Conservation (phyloP, 2,113 vertebrate genomes). For the Chunga burmeisteri region DNA sequence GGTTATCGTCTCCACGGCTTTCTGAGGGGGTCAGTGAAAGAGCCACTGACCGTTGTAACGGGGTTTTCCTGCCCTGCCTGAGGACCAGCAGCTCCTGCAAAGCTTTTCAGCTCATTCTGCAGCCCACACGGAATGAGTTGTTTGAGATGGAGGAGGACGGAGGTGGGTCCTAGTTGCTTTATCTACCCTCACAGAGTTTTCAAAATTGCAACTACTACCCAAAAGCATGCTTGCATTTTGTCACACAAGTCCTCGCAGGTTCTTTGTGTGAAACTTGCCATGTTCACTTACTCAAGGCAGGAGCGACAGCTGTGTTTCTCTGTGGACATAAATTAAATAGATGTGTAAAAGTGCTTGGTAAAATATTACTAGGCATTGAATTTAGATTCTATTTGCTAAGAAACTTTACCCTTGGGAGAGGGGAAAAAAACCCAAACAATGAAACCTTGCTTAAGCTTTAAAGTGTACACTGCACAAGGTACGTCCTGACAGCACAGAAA, state of each 20-base stretch:
- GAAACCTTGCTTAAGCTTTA: neutral
- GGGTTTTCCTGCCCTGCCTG: neutral
- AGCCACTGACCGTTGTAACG: neutral
- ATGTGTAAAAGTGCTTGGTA: neutral
- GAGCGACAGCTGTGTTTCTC: neutral
- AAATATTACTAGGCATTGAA: neutral
- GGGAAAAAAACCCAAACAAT: neutral
- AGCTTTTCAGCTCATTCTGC: neutral
- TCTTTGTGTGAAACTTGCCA: neutral
- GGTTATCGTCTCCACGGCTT: neutral
- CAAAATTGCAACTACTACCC: neutral
- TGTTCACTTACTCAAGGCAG: neutral
- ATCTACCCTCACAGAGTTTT: neutral
- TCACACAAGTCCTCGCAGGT: neutral
- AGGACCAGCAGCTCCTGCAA: neutral
- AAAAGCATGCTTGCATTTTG: neutral
- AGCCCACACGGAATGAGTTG: fast-evolving
- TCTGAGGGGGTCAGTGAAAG: neutral
- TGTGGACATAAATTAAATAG: neutral
- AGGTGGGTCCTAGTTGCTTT: neutral
- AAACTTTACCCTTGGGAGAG: neutral
- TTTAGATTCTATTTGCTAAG: neutral
- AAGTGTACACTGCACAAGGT: neutral
- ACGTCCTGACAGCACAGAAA: neutral
- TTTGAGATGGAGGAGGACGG: neutral